Evolutionary conservation across 1,140 invertebrate genomes (phyloP), one percentile per base, ranked within the genome.

Genomic region (Eufriesea mexicana): DNA sequence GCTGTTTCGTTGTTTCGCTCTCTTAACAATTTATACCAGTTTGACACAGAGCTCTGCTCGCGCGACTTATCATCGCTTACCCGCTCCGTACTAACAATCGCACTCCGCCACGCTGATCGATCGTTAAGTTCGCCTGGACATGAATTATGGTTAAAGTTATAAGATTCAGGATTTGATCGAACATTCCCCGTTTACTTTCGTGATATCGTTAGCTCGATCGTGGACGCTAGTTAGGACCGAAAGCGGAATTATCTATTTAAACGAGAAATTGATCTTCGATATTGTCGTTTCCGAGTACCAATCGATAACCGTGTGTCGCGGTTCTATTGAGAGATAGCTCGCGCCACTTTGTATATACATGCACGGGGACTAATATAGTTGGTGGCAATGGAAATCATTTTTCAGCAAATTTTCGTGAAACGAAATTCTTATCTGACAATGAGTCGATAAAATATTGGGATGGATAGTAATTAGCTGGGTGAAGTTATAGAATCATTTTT

Each of bases 101-200:
- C 35, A 25, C 59, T 64, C 55, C 47, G 45, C 61, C 25, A 45
- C 23, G 25, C 18, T 64, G 54, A 87, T 89, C 49, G 72, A 68
- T 67, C 71, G 76, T 55, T 73, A 67, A 78, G 20, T 14, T 42
- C 7, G 18, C 78, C 74, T 79, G 66, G 83, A 54, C 54, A 42
- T 79, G 83, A 90, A 84, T 88, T 90, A 86, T 84, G 55, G 66
- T 47, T 9, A 57, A 75, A 68, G 25, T 74, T 62, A 64, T 55
- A 47, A 75, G 59, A 76, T 85, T 85, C 79, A 85, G 45, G 49
- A 16, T 14, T 51, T 61, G 73, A 25, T 86, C 25, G 23, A 18
- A 51, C 75, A n/a, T 84, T n/a, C 16, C 42, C 7, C 42, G 16
- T 28, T 45, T 64, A 28, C 20, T 83, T 71, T 61, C n/a, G 20